Conservation (phyloP, 2,797 vertebrate species). For the Rhinoraja longicauda region DNA sequence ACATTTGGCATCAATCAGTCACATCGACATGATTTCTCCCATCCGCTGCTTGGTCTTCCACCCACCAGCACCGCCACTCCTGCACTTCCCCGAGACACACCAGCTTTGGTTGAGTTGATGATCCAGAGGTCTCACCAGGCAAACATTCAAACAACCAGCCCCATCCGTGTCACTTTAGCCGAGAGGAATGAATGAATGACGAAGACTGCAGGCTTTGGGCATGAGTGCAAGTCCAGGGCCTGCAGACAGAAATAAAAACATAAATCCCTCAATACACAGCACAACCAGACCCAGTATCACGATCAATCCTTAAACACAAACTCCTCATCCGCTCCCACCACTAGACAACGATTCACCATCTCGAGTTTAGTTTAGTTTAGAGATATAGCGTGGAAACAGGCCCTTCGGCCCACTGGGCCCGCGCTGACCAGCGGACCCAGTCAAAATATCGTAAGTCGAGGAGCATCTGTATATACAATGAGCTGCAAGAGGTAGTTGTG, state of each 20-base stretch:
- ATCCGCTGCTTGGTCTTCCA: not conserved
- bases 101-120: not conserved
- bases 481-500: no score
- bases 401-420: no score
- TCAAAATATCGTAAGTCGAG: no score
- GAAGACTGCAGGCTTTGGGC: conserved; percentile 90
- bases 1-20: conserved; percentile 37
- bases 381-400: no score
- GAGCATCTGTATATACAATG: no score
- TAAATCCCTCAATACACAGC: not conserved
- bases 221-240: conserved; percentile 87
- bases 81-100: not conserved
- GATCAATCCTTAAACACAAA: no score
- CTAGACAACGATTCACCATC: no score
- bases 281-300: no score
- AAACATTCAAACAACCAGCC: conserved; percentile 74
- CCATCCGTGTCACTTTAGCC: conserved; percentile 92
- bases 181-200: conserved; percentile 93
- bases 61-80: not conserved
- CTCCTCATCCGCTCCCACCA: no score
- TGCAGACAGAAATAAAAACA: conserved; percentile 47
- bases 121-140: not conserved
- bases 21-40: not conserved
- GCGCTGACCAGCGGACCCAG: no score
- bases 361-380: no score